Conservation (phyloP, 2,797 vertebrate genomes). For the Parambassis ranga region DNA sequence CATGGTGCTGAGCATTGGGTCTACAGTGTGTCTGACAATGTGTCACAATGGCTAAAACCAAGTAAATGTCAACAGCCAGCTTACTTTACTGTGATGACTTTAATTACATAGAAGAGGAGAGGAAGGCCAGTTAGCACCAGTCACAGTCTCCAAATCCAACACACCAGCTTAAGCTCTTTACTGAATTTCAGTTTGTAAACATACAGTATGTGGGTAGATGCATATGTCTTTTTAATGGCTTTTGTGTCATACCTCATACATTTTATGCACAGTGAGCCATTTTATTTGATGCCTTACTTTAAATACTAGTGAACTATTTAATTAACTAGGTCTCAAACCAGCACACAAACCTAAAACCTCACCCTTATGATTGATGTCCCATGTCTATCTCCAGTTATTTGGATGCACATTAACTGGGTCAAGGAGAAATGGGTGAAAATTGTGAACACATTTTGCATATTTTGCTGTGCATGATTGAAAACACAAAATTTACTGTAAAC, state of each 20-base stretch:
- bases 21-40: constrained; percentile 64
- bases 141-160: constrained; percentile 8
- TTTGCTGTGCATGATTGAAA: not conserved
- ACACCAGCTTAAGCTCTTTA: not conserved
- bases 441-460: not conserved
- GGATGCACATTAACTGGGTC: not conserved
- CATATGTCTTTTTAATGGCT: not conserved
- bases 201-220: not conserved
- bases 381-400: constrained; percentile 4
- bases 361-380: not conserved
- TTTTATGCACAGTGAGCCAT: too few species aligned
- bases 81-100: constrained; percentile 38
- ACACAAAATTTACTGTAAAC: not conserved
- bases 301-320: not conserved
- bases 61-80: constrained; percentile 66
- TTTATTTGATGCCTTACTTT: not conserved
- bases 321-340: not conserved
- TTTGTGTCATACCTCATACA: too few species aligned
- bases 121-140: constrained; percentile 39
- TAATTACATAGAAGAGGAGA: constrained; percentile 56
- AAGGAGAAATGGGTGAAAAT: not conserved
- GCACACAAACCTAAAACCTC: not conserved
- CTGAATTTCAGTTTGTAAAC: not conserved
- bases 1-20: constrained; percentile 44
- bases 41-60: constrained; percentile 68